These are phyloP conservation scores for Rhinatrema bivittatum DNA, from an alignment of 2,797 vertebrate species.

Conservation along the genomic window DNA sequence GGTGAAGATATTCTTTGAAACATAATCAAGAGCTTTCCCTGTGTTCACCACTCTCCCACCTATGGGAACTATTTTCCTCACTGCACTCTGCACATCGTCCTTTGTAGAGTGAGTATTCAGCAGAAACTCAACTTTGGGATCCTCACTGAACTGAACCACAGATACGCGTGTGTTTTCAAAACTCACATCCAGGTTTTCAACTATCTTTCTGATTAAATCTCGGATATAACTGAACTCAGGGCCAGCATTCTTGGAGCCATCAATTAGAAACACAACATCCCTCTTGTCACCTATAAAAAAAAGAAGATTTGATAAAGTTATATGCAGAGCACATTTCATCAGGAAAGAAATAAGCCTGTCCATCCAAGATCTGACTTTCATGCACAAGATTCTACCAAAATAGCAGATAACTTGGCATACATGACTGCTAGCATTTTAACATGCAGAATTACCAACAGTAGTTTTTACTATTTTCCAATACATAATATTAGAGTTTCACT, in stretches of 20 bases:
- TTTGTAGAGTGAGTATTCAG: constrained; percentile 78
- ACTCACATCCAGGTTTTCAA: constrained; percentile 76
- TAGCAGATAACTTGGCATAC: no score
- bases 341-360: no score
- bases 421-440: no score
- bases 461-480: no score
- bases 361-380: no score
- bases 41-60: constrained; percentile 73
- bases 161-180: constrained; percentile 75
- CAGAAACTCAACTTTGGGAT: constrained; percentile 71
- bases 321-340: no score
- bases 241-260: constrained; percentile 66
- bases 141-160: constrained; percentile 86
- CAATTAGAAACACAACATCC: constrained; percentile 88
- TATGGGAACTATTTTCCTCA: constrained; percentile 57
- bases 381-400: no score
- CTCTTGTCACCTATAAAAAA: constrained; percentile 55
- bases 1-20: constrained; percentile 78
- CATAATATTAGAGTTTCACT: no score
- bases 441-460: no score
- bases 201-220: constrained; percentile 70
- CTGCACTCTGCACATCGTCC: constrained; percentile 67
- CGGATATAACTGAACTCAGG: constrained; percentile 70
- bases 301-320: no score
- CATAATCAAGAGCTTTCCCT: constrained; percentile 78